A percentile compares a stretch with the other conserved stretches of the same genome.
These are phyloP conservation scores for Brachynemurus nebulosus DNA, from an alignment of 2,888 invertebrate genomes.

Conservation along the genomic window DNA sequence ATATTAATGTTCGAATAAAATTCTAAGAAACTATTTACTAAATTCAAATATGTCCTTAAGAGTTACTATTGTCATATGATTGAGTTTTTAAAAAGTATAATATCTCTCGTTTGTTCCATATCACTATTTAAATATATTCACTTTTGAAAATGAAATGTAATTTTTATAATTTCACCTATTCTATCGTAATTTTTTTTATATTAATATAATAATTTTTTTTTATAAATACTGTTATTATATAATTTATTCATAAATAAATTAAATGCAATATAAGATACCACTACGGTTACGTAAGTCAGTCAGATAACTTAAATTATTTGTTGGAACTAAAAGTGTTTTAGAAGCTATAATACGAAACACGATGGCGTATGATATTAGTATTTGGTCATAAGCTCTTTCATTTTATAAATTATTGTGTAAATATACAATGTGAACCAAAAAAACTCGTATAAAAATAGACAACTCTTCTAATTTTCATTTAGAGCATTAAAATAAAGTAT, in stretches of 20 bases:
- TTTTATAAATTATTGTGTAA: no score
- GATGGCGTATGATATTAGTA: no score
- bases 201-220: slow-evolving; percentile 10
- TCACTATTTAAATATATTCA: slow-evolving; percentile 1
- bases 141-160: slow-evolving; percentile 7
- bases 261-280: slow-evolving; percentile 14
- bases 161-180: slow-evolving; percentile 7
- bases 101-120: slow-evolving; percentile 5
- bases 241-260: slow-evolving; percentile 5
- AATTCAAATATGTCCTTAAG: slow-evolving; percentile 12
- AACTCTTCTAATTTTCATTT: no score
- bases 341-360: no score
- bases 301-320: no score
- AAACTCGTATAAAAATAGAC: no score
- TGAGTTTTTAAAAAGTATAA: slow-evolving; percentile 12
- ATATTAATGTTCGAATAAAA: no score
- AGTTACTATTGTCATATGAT: slow-evolving; percentile 17
- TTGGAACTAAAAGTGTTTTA: no score
- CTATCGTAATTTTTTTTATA: slow-evolving; percentile 11
- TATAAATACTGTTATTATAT: slow-evolving; percentile 8
- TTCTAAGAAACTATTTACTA: no score
- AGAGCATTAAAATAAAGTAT: no score
- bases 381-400: no score
- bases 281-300: slow-evolving; percentile 15
- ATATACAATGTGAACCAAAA: no score